phyloP scores from a whole-genome alignment of 2,888 invertebrate species.

The Lathronympha strigana region DNA sequence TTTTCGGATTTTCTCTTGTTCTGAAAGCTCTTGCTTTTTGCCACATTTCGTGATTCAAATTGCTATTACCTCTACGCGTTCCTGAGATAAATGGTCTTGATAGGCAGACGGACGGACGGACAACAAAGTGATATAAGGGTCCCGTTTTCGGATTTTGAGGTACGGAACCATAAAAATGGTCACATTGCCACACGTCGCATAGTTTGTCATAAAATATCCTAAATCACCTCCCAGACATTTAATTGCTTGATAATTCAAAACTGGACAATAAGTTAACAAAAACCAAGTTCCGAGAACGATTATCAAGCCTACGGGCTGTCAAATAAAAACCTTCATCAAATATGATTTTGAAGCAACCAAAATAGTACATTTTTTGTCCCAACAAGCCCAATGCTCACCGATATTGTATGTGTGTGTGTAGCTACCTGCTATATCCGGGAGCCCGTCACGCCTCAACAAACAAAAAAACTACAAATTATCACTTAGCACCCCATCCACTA shows the following conservation, averaged over 20 bases:
- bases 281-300: conserved; percentile 10
- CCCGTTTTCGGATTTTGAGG: no score
- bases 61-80: no score
- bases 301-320: conserved; percentile 13
- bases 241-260: background rate
- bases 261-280: background rate
- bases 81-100: no score
- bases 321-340: conserved; percentile 39
- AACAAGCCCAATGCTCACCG: conserved; percentile 21
- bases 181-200: no score
- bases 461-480: conserved; percentile 60
- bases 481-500: conserved; percentile 67
- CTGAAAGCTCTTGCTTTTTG: no score
- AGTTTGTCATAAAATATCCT: background rate
- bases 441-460: conserved; percentile 69
- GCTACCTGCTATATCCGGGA: conserved; percentile 79
- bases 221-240: background rate
- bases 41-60: no score
- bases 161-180: no score
- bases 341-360: conserved; percentile 34
- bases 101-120: no score
- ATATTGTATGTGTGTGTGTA: conserved; percentile 64
- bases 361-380: conserved; percentile 42
- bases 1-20: no score
- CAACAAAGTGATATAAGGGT: no score